phyloP scores from a whole-genome alignment of 2,113 vertebrate species.

The Orthochromis malagaraziensis region DNA sequence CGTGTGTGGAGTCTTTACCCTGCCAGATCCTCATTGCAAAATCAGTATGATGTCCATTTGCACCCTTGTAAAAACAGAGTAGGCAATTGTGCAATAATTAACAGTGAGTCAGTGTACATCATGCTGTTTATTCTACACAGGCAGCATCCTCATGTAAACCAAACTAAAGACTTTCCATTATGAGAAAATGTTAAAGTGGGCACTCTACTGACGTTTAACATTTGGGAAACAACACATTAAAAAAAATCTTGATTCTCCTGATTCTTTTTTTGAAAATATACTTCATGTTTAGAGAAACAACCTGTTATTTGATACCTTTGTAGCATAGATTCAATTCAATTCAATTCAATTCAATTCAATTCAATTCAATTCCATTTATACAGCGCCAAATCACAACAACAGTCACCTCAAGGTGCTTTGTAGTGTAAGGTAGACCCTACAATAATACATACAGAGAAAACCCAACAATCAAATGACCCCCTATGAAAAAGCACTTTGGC shows the following conservation, averaged over 20 bases:
- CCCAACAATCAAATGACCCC: accelerated
- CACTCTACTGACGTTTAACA: not conserved
- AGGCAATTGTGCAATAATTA: not conserved
- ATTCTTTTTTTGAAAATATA: not conserved
- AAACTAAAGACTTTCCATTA: not conserved
- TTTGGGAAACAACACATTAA: not conserved
- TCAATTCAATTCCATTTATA: not conserved
- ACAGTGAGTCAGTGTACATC: not conserved
- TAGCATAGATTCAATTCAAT: not conserved
- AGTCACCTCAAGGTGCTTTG: accelerated
- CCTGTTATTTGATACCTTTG: not conserved
- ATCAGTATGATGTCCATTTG: not conserved
- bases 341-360: not conserved
- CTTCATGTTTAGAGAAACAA: not conserved
- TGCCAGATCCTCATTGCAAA: not conserved
- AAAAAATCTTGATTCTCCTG: not conserved
- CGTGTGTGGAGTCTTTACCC: not conserved
- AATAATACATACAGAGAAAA: not conserved
- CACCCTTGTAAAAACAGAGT: not conserved
- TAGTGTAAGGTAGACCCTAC: not conserved
- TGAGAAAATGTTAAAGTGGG: not conserved
- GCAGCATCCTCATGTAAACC: not conserved
- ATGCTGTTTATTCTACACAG: not conserved
- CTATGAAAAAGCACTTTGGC: not conserved
- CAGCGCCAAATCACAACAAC: not conserved